Evolutionary conservation across 2,113 vertebrate species (phyloP), one percentile per base, ranked within the genome.

Genomic region (Alouatta palliata): DNA sequence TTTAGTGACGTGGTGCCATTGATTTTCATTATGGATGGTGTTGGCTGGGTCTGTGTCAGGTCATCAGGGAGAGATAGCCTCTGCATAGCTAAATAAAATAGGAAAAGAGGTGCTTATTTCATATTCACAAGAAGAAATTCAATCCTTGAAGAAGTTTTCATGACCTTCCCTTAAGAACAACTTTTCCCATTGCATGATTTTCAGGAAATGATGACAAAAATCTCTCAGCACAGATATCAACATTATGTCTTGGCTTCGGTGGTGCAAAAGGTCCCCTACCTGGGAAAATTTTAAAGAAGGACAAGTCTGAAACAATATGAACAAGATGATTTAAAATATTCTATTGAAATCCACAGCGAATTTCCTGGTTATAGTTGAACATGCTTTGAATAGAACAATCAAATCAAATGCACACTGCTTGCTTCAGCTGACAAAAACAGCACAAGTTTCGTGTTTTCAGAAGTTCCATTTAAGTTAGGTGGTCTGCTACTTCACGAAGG

Each of bases 21-120:
- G 99, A 99, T 99, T 99, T 99, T 99, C 98, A 99, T 99, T 99
- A 99, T 98, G 97, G 98, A 99, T 99, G 98, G 98, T 98, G 98
- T 98, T 98, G 98, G 97, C 87, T 97, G 96, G 97, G 98, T 98
- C 98, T 98, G 95, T 98, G 98, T 98, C 98, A 99, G 98, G 98
- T 99, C 99, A 98, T 95, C 64, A 84, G 98, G 98, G 98, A 98
- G 91, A 98, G 84, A 98, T 97, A 98, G 98, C 96, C 98, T 99
- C 98, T 98, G 98, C 98, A 99, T 99, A 98, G 93, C 97, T 99
- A 99, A 99, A 98, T 98, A 98, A 98, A 99, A 98, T 94, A 91
- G 20, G 47, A 76, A 95, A 86, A 97, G 96, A 85, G 95, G 97
- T 6, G 40, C 94, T 94, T 96, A 75, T 98, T 99, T 97, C 96